Conservation (phyloP, 2,113 vertebrate species). For the Neolamprologus toae region DNA sequence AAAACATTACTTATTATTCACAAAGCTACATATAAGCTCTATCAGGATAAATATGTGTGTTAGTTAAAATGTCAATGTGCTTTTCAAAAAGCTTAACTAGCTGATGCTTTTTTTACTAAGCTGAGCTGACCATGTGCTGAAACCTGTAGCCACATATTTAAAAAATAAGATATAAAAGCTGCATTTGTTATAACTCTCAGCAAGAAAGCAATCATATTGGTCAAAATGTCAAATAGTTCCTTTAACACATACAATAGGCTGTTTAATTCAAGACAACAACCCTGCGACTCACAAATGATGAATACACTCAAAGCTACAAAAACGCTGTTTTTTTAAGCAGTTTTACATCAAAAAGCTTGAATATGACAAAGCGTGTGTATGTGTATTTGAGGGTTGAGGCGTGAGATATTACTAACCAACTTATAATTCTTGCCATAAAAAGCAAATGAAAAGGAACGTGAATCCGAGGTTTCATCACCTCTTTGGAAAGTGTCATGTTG, state of each 20-base stretch:
- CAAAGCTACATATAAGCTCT: neutral
- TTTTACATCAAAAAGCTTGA: constrained; percentile 42
- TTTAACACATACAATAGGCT: neutral
- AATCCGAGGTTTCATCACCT: constrained; percentile 32
- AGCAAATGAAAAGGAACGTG: constrained; percentile 41
- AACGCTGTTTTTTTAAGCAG: constrained; percentile 32
- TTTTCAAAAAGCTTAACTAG: neutral
- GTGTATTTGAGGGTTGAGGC: constrained; percentile 10
- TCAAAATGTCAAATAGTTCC: neutral
- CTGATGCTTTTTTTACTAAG: neutral
- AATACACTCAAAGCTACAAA: constrained; percentile 7
- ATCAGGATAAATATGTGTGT: neutral
- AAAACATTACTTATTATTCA: neutral
- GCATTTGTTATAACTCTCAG: neutral
- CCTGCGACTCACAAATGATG: constrained; percentile 15
- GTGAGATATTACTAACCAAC: constrained; percentile 9
- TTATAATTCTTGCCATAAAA: constrained; percentile 25
- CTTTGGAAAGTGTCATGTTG: constrained; percentile 9
- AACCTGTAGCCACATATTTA: neutral
- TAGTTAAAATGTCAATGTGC: neutral
- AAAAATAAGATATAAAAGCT: neutral
- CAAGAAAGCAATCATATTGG: neutral
- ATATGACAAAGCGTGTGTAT: constrained; percentile 29
- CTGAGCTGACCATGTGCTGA: neutral
- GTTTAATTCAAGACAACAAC: neutral